These are phyloP conservation scores for Sebastes umbrosus DNA, from an alignment of 2,797 vertebrate species.

Conservation along the genomic window DNA sequence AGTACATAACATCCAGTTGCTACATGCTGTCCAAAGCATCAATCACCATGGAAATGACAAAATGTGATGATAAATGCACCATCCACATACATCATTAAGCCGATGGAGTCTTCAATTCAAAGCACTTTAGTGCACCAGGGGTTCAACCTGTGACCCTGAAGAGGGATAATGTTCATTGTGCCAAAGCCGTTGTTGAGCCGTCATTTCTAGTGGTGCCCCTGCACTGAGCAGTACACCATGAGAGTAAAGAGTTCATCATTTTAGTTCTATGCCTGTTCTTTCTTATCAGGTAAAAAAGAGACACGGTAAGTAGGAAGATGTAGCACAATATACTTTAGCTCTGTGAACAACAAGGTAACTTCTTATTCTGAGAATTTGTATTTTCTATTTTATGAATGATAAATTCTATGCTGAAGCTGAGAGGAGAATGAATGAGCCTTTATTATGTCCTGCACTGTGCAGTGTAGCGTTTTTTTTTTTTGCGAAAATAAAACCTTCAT, in stretches of 20 bases:
- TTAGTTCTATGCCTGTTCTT: neutral
- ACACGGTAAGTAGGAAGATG: neutral
- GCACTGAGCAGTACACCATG: neutral
- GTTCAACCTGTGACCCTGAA: neutral
- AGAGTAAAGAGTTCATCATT: neutral
- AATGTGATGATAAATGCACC: neutral
- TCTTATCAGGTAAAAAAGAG: neutral
- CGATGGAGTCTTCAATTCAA: neutral
- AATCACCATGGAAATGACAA: neutral
- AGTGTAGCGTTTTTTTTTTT: neutral
- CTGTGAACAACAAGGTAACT: neutral
- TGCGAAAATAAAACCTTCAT: neutral
- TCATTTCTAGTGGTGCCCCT: neutral
- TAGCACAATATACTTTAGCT: neutral
- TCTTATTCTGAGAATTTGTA: neutral
- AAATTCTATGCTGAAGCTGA: neutral
- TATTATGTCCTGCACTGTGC: neutral
- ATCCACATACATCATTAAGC: neutral
- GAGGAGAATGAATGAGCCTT: neutral
- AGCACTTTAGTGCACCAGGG: neutral
- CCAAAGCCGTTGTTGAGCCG: neutral
- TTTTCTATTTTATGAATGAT: neutral
- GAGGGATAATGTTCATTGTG: neutral
- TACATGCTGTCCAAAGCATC: conserved; percentile 2
- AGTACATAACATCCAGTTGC: neutral